phyloP scores from a whole-genome alignment of 2,888 invertebrate genomes.

The Trachelus tabidus region DNA sequence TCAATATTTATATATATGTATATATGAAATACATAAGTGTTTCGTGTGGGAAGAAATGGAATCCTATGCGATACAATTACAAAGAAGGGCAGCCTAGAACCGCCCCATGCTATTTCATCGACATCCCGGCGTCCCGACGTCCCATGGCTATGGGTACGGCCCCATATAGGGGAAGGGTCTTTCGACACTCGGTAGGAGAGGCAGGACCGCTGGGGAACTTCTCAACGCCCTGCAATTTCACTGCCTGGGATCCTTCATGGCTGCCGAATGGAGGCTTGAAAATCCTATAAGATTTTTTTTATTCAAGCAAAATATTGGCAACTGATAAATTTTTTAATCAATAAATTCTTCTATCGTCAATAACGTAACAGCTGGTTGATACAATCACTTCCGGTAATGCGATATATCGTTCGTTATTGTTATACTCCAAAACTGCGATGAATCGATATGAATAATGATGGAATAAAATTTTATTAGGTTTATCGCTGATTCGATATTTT shows the following conservation, averaged over 20 bases:
- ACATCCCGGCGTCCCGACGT: conserved; percentile 45
- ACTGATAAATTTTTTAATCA: neutral
- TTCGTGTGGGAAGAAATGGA: neutral
- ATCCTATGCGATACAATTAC: conserved; percentile 45
- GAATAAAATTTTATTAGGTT: neutral
- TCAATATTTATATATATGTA: neutral
- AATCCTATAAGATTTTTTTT: neutral
- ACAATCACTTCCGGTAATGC: neutral
- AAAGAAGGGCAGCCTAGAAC: conserved; percentile 39
- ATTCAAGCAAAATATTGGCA: neutral
- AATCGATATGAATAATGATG: neutral
- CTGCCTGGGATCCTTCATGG: conserved; percentile 31
- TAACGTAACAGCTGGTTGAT: neutral
- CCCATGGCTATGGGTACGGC: conserved; percentile 26
- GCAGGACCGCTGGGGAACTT: conserved; percentile 42
- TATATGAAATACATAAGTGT: neutral
- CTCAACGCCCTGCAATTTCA: conserved; percentile 51
- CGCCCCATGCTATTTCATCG: conserved; percentile 55
- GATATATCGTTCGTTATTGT: neutral
- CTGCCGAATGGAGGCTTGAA: conserved; percentile 18
- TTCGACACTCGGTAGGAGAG: conserved; percentile 40
- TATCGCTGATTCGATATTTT: neutral
- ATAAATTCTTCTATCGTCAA: neutral
- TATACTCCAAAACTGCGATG: neutral
- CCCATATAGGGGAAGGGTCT: conserved; percentile 48